A percentile compares a stretch with the other conserved stretches of the same genome.
Conservation (phyloP, 2,113 vertebrate genomes). For the Chiloscyllium plagiosum region DNA sequence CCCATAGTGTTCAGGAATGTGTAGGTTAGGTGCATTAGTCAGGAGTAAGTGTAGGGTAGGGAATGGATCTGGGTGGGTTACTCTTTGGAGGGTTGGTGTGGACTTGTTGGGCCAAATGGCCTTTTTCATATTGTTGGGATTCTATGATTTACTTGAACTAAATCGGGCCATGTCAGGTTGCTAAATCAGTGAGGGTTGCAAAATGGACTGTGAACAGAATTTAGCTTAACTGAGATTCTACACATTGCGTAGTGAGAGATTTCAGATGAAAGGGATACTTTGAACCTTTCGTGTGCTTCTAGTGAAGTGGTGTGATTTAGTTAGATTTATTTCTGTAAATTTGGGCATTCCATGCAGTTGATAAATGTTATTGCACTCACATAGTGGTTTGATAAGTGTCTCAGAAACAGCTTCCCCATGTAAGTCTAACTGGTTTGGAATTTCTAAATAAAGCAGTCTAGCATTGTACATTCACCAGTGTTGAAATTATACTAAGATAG, state of each 20-base stretch:
- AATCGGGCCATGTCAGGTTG: background rate
- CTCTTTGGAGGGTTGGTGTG: too few relatives aligned
- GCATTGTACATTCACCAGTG: background rate
- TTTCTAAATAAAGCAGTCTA: slow-evolving; percentile 16
- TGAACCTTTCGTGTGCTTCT: background rate
- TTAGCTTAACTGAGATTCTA: background rate
- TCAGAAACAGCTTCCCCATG: background rate
- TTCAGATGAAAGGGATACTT: background rate
- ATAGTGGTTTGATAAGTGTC: background rate
- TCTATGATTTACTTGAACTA: background rate
- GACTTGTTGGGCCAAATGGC: too few relatives aligned
- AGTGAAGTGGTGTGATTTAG: background rate
- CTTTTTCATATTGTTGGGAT: too few relatives aligned
- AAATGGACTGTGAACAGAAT: background rate
- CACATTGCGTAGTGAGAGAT: background rate
- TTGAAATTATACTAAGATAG: background rate
- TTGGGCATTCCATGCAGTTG: background rate
- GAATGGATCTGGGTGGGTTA: too few relatives aligned
- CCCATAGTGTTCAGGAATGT: too few relatives aligned
- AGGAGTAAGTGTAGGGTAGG: too few relatives aligned
- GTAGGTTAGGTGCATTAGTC: too few relatives aligned
- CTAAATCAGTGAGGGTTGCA: background rate
- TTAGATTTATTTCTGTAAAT: background rate
- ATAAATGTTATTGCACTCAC: background rate
- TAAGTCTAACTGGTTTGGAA: background rate